Evolutionary conservation across 2,113 vertebrate genomes (phyloP), one percentile per base, ranked within the genome.

Genomic region (Erythrocebus patas): DNA sequence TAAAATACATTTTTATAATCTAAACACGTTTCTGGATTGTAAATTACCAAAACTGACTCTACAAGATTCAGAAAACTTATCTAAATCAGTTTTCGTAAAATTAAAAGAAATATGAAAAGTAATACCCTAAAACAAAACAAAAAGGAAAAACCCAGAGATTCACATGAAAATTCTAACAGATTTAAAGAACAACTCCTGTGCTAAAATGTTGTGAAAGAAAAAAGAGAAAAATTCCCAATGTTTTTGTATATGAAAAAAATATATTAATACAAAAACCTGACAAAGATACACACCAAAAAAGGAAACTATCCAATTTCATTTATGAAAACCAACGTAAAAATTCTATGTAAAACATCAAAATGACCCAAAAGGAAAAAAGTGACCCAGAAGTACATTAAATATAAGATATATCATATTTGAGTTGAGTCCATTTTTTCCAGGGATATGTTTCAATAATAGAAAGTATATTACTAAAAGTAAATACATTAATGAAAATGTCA

Each of bases 211-310:
- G 18, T 17, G 25, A 93, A 97, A 89, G 12, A 40, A 82, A 70
- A 91, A 84, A 90, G 82, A 70, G 0, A 84, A 35, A 9, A 83
- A 93, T 35, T 91, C 12, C 38, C 27, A 35, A 32, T 83, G 12
- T 40, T 61, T 73, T 50, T 38, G 7, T 73, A 1, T 73, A 12
- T 61, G 38, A 95, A 92, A 79, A 10, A 86, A 72, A 85, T 6
- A 76, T 35, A 93, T 80, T 87, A 97, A 96, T 57, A 87, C 7
- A 25, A 68, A 92, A 85, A 94, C 32, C 4, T 64, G 57, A 97
- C 25, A 85, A 94, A 97, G 8, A 85, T 92, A 80, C 22, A 79
- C 12, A 88, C 80, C 23, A 96, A 11, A 90, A 95, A 86, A 70
- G 14, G 40, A 92, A 96, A 64, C 66, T 57, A 86, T n/a, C 76